Evolutionary conservation across 2,797 vertebrate species (phyloP).

Genomic region (Sphenopsis melanotis): DNA sequence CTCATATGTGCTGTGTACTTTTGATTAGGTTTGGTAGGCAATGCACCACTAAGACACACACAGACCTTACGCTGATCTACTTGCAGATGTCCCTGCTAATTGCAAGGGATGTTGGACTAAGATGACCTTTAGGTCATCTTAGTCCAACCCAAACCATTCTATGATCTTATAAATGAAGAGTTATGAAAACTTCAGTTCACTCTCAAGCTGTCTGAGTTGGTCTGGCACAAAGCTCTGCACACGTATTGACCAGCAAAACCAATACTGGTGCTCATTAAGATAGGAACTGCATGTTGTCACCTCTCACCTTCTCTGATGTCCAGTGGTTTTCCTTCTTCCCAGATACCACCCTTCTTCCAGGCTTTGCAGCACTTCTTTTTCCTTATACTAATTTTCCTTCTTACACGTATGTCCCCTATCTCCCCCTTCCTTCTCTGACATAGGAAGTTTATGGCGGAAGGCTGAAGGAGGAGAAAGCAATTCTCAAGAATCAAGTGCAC

Average conservation of each 20-base stretch:
- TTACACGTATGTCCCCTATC: rapidly evolving
- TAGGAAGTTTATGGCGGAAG: neutral
- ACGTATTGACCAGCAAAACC: neutral
- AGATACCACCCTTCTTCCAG: neutral
- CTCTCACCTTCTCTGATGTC: neutral
- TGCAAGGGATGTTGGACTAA: neutral
- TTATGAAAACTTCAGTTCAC: neutral
- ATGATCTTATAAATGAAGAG: neutral
- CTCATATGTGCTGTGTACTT: neutral
- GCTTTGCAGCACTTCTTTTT: neutral
- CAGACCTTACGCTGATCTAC: neutral
- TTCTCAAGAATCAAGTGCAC: neutral
- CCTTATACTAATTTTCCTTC: neutral
- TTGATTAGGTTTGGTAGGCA: neutral
- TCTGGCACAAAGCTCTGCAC: neutral
- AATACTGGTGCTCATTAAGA: neutral
- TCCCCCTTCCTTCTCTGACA: neutral
- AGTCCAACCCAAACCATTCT: neutral
- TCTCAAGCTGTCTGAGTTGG: neutral
- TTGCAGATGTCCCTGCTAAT: neutral
- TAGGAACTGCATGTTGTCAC: neutral
- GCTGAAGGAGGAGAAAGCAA: neutral
- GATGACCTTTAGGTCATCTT: neutral
- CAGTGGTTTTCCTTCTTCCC: neutral
- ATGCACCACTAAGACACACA: neutral